These are phyloP conservation scores for Hedya salicella DNA, from an alignment of 2,888 invertebrate species.

Conservation along the genomic window DNA sequence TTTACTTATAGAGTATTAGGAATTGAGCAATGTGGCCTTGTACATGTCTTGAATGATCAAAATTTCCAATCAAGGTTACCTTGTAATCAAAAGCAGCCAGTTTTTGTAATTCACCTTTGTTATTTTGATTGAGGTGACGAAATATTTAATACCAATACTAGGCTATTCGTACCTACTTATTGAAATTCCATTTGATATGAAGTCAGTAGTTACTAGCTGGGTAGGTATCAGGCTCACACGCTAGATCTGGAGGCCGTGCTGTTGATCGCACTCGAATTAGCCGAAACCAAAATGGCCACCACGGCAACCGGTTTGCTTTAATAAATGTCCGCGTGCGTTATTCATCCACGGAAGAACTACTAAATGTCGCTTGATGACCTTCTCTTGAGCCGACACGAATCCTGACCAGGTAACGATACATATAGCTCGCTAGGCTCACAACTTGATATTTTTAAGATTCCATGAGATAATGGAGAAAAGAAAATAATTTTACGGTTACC, in stretches of 20 bases:
- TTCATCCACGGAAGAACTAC: slow-evolving; percentile 64
- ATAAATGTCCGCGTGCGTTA: slow-evolving; percentile 55
- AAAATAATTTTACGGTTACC: too few species aligned
- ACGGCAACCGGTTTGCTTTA: slow-evolving; percentile 63
- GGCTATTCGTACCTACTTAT: too few species aligned
- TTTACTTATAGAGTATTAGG: too few species aligned
- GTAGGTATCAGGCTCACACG: too few species aligned
- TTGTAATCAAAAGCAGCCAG: not conserved
- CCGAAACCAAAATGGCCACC: slow-evolving; percentile 35
- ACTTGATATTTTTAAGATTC: not conserved
- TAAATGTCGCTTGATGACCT: slow-evolving; percentile 82
- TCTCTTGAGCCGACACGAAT: slow-evolving; percentile 50
- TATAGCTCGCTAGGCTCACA: not conserved
- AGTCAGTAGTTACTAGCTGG: too few species aligned
- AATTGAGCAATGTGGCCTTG: too few species aligned
- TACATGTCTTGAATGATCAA: too few species aligned
- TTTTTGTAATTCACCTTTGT: not conserved
- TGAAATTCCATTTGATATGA: too few species aligned
- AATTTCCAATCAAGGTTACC: too few species aligned
- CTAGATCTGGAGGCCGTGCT: slow-evolving; percentile 34
- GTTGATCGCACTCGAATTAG: slow-evolving; percentile 15
- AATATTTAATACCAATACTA: too few species aligned
- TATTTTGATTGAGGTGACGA: not conserved
- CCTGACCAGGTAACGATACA: not conserved
- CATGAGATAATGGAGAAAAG: not conserved